Conservation (phyloP, 2,113 vertebrate species). For the Chloropsis hardwickii region DNA sequence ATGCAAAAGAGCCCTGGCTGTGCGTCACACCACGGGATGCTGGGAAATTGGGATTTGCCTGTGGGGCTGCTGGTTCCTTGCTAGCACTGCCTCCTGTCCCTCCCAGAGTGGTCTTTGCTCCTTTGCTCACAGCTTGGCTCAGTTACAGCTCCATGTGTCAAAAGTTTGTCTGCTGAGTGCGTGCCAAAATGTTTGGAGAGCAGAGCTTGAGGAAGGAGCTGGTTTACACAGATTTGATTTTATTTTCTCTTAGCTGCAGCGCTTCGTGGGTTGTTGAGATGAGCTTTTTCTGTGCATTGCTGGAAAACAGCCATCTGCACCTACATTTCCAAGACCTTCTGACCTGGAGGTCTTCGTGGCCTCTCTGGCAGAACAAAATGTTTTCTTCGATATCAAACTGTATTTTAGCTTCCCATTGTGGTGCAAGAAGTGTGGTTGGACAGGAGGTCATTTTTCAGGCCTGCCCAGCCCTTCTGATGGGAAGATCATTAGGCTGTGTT, state of each 20-base stretch:
- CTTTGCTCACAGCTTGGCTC: not conserved
- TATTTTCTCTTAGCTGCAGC: not conserved
- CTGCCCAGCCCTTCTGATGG: not conserved
- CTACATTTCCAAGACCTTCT: not conserved
- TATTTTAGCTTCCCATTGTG: not conserved
- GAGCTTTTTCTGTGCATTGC: not conserved
- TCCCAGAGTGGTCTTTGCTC: not conserved
- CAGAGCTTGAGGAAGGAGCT: not conserved
- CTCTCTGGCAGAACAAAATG: slow-evolving; percentile 9
- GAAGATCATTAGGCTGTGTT: not conserved
- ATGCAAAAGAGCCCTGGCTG: not conserved
- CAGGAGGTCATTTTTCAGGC: not conserved
- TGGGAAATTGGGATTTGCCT: not conserved
- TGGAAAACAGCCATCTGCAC: not conserved
- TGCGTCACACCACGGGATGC: not conserved
- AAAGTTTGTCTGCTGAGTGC: not conserved
- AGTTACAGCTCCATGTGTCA: not conserved
- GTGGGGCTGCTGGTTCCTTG: not conserved
- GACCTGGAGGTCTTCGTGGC: not conserved
- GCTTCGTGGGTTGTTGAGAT: not conserved
- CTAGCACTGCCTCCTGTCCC: not conserved
- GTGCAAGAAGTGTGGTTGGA: not conserved
- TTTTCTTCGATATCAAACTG: not conserved
- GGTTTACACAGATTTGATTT: rapidly evolving
- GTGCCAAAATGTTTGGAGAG: not conserved